A percentile compares a stretch with the other conserved stretches of the same genome.
Evolutionary conservation across 2,888 invertebrate genomes (phyloP).

Genomic region (Colletes collaris): DNA sequence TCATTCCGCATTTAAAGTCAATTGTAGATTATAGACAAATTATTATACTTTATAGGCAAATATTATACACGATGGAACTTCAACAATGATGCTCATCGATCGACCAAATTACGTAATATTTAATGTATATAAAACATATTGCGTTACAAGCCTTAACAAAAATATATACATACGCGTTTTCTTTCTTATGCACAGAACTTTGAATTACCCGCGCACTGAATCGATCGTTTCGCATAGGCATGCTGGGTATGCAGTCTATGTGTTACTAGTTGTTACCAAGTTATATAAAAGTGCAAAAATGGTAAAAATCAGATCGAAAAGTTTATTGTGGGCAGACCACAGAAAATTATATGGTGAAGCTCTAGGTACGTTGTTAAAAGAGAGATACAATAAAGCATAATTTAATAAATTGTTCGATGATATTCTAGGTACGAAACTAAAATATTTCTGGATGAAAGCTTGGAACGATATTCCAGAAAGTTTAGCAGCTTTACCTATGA

Average conservation of each 20-base stretch:
- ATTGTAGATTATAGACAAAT: no score
- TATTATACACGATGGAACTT: no score
- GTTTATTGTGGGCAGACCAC: rapidly evolving
- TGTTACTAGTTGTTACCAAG: not conserved
- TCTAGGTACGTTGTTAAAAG: constrained; percentile 14
- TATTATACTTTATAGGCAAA: no score
- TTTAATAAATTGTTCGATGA: not conserved
- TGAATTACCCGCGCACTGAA: constrained; percentile 31
- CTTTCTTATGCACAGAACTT: not conserved
- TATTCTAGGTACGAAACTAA: constrained; percentile 21
- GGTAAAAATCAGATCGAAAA: not conserved
- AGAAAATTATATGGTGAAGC: not conserved
- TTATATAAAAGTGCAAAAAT: constrained; percentile 16
- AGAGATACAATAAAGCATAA: not conserved
- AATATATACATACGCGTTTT: not conserved
- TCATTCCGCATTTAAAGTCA: no score
- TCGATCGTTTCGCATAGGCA: not conserved
- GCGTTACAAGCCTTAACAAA: no score
- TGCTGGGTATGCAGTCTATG: not conserved
- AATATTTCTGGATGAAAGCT: constrained; percentile 29
- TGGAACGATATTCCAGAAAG: constrained; percentile 48
- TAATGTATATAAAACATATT: no score
- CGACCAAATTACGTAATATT: no score
- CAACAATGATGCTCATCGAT: no score
- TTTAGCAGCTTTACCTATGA: constrained; percentile 5